Evolutionary conservation across 2,888 invertebrate genomes (phyloP).

Genomic region (Drosophila buzzatii): DNA sequence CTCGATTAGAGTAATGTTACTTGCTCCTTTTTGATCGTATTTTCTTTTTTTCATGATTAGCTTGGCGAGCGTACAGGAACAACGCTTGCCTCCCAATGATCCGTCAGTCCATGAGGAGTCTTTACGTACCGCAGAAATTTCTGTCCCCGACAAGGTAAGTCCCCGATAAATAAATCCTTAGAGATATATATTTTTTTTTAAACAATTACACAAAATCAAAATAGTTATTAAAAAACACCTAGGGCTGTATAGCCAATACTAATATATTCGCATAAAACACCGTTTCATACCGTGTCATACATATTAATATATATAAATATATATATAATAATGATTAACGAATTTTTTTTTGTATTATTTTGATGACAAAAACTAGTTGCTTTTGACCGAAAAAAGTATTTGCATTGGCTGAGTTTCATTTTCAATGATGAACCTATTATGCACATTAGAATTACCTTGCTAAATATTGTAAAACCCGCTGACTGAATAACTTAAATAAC

Average conservation of each 20-base stretch:
- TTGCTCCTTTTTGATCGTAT: neutral
- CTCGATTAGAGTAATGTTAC: neutral
- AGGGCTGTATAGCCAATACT: slow-evolving; percentile 54
- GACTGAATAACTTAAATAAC: slow-evolving; percentile 20
- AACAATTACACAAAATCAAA: slow-evolving; percentile 21
- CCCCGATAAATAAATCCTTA: neutral
- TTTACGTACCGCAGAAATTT: slow-evolving; percentile 86
- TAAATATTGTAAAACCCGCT: slow-evolving; percentile 40
- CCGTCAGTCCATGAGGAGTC: slow-evolving; percentile 86
- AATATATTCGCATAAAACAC: slow-evolving; percentile 50
- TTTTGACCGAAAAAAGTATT: slow-evolving; percentile 57
- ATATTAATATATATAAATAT: slow-evolving; percentile 47
- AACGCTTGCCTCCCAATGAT: slow-evolving; percentile 90
- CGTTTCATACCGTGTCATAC: slow-evolving; percentile 55
- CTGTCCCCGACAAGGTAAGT: slow-evolving; percentile 91
- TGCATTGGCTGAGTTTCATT: slow-evolving; percentile 64
- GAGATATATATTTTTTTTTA: slow-evolving; percentile 1
- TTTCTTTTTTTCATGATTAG: slow-evolving; percentile 86
- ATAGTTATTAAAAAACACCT: slow-evolving; percentile 48
- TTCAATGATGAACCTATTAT: slow-evolving; percentile 34
- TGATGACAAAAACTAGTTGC: slow-evolving; percentile 68
- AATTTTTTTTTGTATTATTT: slow-evolving; percentile 58
- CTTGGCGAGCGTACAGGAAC: slow-evolving; percentile 98
- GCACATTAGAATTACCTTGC: slow-evolving; percentile 44
- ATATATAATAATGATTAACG: slow-evolving; percentile 55